Conservation (phyloP, 2,797 vertebrate genomes). For the Lithobates sylvaticus region DNA sequence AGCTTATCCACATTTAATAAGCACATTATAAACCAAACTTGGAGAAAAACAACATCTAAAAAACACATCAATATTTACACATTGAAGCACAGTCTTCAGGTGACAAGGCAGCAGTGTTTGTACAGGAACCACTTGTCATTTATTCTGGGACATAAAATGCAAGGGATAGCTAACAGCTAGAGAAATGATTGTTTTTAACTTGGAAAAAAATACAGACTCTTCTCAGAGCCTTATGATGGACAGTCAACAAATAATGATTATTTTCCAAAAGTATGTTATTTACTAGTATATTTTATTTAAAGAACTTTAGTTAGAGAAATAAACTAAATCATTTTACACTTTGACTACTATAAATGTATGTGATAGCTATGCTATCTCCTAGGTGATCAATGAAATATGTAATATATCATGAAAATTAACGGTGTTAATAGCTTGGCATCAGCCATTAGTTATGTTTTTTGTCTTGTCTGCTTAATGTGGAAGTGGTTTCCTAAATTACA, state of each 20-base stretch:
- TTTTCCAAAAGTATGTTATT: not conserved
- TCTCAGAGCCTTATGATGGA: not conserved
- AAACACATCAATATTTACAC: slow-evolving; percentile 23
- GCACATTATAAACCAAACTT: not conserved
- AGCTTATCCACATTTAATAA: not conserved
- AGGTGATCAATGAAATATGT: too few species aligned
- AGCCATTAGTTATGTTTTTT: too few species aligned
- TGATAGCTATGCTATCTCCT: too few species aligned
- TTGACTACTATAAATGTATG: too few species aligned
- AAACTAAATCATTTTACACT: not conserved
- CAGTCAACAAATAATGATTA: not conserved
- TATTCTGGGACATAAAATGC: not conserved
- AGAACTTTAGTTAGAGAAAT: not conserved
- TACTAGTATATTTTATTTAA: not conserved
- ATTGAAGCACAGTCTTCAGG: not conserved
- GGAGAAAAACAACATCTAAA: not conserved
- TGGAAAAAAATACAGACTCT: not conserved
- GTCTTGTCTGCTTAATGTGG: too few species aligned
- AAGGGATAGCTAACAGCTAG: not conserved
- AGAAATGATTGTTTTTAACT: slow-evolving; percentile 8
- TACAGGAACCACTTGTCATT: slow-evolving; percentile 27
- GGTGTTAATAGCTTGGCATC: too few species aligned
- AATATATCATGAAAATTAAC: too few species aligned
- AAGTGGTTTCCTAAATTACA: too few species aligned
- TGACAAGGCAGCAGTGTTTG: slow-evolving; percentile 4